These are phyloP conservation scores for Rhinoptilus africanus DNA, from an alignment of 2,113 vertebrate genomes.

Conservation along the genomic window DNA sequence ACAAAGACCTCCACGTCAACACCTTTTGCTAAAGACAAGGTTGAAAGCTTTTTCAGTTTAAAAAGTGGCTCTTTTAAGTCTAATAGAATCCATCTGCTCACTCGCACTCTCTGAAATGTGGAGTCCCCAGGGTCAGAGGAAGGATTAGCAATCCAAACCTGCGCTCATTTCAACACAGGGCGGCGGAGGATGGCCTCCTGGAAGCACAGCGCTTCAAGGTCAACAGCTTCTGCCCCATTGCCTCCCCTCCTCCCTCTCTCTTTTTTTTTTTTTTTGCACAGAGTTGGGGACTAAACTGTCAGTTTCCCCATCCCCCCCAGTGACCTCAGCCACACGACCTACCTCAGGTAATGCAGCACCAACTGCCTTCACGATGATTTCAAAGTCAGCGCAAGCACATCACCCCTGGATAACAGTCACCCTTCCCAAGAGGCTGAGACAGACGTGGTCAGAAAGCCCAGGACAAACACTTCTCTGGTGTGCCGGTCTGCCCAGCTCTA, in stretches of 20 bases:
- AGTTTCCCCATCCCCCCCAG: not conserved
- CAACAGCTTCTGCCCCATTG: not conserved
- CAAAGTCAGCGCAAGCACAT: fast-evolving
- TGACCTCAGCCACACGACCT: not conserved
- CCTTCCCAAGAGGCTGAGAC: not conserved
- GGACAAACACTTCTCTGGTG: not conserved
- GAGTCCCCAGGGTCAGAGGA: not conserved
- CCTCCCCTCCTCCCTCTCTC: not conserved
- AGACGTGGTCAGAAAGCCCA: not conserved
- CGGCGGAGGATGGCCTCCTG: not conserved
- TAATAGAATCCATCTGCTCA: slow-evolving; percentile 22
- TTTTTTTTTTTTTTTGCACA: not conserved
- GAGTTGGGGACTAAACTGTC: not conserved
- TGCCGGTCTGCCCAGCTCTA: not conserved
- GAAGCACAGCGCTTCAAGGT: not conserved
- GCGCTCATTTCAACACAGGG: not conserved
- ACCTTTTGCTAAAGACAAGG: not conserved
- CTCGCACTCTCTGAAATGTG: not conserved
- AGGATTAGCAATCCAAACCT: not conserved
- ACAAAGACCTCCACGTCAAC: not conserved
- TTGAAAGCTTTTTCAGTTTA: not conserved
- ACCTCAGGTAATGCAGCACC: not conserved
- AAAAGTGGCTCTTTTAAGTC: not conserved
- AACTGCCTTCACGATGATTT: not conserved
- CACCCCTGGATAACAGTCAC: not conserved